Conservation (phyloP, 2,888 invertebrate species). For the Lapara coniferarum region DNA sequence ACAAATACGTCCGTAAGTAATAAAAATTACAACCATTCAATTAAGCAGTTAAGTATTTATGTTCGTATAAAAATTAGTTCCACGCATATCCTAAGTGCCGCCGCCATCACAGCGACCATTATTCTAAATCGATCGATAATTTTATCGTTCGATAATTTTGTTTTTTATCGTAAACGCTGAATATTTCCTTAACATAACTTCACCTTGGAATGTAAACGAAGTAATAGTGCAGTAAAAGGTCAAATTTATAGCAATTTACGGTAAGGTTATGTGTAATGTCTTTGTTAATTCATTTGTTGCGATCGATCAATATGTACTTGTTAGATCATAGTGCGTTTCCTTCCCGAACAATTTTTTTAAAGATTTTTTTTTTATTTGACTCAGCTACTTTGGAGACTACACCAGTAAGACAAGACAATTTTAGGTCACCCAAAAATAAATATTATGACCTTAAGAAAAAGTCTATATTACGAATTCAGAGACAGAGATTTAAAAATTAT, state of each 20-base stretch:
- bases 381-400: too few relatives aligned
- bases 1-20: slow-evolving; percentile 28
- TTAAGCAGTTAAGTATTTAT: slow-evolving; percentile 49
- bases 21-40: slow-evolving; percentile 46
- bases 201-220: slow-evolving; percentile 57
- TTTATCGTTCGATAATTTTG: slow-evolving; percentile 41
- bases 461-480: too few relatives aligned
- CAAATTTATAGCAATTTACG: slow-evolving; percentile 34
- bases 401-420: too few relatives aligned
- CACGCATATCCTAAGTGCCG: slow-evolving; percentile 51
- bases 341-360: too few relatives aligned
- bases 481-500: too few relatives aligned
- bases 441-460: too few relatives aligned
- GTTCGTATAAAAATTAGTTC: slow-evolving; percentile 59
- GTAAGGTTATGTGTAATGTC: slow-evolving; percentile 32
- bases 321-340: too few relatives aligned
- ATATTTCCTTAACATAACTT: slow-evolving; percentile 57
- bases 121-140: slow-evolving; percentile 43
- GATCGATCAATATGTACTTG: too few relatives aligned
- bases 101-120: slow-evolving; percentile 43
- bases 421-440: too few relatives aligned
- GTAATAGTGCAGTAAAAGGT: slow-evolving; percentile 46
- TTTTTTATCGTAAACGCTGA: slow-evolving; percentile 44
- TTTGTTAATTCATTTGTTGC: neutral
- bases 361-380: too few relatives aligned